Evolutionary conservation across 2,113 vertebrate genomes (phyloP).

Genomic region (Myiagra hebetior): DNA sequence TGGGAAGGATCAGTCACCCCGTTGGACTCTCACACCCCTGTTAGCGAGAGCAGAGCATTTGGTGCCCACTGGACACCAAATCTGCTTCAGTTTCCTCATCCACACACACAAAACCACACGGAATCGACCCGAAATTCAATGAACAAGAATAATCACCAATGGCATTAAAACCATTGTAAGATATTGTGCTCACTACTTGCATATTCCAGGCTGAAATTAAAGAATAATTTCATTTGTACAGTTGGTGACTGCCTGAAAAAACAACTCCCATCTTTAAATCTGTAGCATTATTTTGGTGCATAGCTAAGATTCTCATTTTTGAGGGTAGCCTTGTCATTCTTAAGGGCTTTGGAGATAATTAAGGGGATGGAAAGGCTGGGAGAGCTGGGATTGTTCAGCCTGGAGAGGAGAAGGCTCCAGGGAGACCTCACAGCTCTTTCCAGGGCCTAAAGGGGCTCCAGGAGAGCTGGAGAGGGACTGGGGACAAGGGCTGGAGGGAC

Average conservation of each 20-base stretch:
- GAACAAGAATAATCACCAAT: neutral
- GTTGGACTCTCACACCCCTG: rapidly evolving
- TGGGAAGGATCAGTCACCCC: neutral
- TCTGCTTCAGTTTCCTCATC: neutral
- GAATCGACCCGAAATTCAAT: neutral
- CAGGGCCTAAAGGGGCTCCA: neutral
- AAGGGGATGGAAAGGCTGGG: neutral
- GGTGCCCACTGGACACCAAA: neutral
- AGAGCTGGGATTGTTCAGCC: neutral
- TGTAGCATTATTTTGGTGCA: neutral
- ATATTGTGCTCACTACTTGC: neutral
- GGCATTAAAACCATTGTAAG: neutral
- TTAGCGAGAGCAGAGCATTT: neutral
- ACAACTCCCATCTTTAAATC: neutral
- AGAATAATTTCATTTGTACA: neutral
- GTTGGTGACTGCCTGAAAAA: neutral
- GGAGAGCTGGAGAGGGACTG: neutral
- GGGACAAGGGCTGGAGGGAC: neutral
- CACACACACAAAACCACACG: rapidly evolving
- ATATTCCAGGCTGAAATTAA: neutral
- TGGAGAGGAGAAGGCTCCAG: neutral
- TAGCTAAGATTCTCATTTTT: neutral
- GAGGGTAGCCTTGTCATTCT: neutral
- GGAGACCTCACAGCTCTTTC: rapidly evolving
- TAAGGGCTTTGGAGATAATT: neutral